phyloP scores from a whole-genome alignment of 2,797 vertebrate species.

The Saguinus oedipus region DNA sequence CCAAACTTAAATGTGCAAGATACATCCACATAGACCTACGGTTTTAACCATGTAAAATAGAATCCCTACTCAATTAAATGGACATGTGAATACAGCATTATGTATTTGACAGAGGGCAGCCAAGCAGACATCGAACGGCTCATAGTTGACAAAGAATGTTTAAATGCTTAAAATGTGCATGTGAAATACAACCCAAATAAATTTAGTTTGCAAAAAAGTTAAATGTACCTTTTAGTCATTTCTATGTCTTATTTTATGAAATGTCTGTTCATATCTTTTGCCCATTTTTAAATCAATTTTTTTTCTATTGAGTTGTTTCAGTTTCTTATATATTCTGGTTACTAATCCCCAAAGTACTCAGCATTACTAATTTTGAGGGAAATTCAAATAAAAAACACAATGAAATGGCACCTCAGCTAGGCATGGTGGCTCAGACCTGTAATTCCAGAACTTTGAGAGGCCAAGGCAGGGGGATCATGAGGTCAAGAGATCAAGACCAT shows the following conservation, averaged over 20 bases:
- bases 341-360: not conserved
- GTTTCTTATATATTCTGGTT: not conserved
- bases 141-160: not conserved
- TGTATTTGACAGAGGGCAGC: conserved; percentile 23
- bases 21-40: not conserved
- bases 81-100: conserved; percentile 49
- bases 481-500: too few species aligned
- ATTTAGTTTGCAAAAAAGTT: not conserved
- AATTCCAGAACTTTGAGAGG: too few species aligned
- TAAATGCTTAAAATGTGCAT: conserved; percentile 40
- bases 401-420: not conserved
- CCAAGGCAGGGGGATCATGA: too few species aligned
- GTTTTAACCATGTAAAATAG: conserved; percentile 68
- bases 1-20: not conserved
- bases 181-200: not conserved
- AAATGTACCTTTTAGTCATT: not conserved
- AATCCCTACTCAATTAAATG: conserved; percentile 67
- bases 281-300: not conserved
- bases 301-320: not conserved
- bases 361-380: not conserved
- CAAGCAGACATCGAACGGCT: conserved; percentile 43
- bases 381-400: not conserved
- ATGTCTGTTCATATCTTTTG: not conserved
- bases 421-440: too few species aligned
- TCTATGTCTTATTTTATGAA: not conserved